Percentiles rank a stretch among this genome's conserved stretches.
Conservation (phyloP, 1,140 invertebrate genomes). For the Fopius arisanus region DNA sequence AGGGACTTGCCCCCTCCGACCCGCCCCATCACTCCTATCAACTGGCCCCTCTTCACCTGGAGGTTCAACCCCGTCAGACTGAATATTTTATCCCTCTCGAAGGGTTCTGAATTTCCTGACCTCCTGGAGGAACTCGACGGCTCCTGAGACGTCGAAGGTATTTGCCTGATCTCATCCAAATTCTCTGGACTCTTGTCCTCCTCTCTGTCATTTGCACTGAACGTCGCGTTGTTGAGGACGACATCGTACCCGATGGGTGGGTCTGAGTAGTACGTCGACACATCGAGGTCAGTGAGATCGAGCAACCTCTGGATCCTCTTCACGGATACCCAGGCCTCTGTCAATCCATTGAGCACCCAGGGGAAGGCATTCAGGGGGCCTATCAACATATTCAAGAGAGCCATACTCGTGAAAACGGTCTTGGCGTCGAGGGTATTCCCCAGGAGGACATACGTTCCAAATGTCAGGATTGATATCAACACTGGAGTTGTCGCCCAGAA, state of each 20-base stretch:
- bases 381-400: constrained; percentile 96
- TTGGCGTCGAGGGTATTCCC: constrained; percentile 85
- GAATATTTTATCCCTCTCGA: constrained; percentile 54
- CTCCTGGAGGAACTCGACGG: constrained; percentile 33
- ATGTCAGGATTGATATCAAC: constrained; percentile 91
- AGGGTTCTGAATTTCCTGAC: constrained; percentile 40
- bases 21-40: constrained; percentile 76
- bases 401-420: constrained; percentile 93
- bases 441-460: constrained; percentile 85
- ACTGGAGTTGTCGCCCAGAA: constrained; percentile 99
- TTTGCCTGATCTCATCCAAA: constrained; percentile 25
- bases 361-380: constrained; percentile 96
- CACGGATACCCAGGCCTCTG: constrained; percentile 91
- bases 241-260: constrained; percentile 56
- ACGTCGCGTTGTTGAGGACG: constrained; percentile 64
- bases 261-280: constrained; percentile 57
- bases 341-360: constrained; percentile 96
- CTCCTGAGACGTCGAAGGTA: constrained; percentile 42
- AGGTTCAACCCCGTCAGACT: constrained; percentile 68
- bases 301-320: constrained; percentile 82
- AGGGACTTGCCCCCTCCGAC: constrained; percentile 83
- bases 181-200: constrained; percentile 13
- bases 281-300: constrained; percentile 74
- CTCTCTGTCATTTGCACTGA: constrained; percentile 43
- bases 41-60: constrained; percentile 69